Evolutionary conservation across 2,888 invertebrate genomes (phyloP).

Genomic region (Drosophila kuntzei): DNA sequence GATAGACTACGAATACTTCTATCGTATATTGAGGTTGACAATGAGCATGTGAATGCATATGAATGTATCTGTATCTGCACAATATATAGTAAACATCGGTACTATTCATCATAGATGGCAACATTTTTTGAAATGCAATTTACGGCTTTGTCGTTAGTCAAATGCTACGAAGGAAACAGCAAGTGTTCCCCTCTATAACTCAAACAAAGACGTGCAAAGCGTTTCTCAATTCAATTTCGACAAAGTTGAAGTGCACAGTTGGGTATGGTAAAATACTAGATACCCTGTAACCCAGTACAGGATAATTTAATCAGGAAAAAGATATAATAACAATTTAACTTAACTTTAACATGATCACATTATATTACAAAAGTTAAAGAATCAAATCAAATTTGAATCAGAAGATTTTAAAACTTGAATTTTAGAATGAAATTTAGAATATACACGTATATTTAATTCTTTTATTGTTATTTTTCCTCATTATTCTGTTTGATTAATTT

Average conservation of each 20-base stretch:
- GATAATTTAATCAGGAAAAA: no score
- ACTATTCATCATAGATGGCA: constrained; percentile 22
- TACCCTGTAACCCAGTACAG: constrained; percentile 1
- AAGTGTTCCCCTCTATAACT: constrained; percentile 5
- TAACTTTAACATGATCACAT: no score
- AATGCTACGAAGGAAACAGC: constrained; percentile 46
- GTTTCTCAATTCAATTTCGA: constrained; percentile 37
- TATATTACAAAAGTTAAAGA: no score
- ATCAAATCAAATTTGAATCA: no score
- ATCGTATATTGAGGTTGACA: constrained; percentile 5
- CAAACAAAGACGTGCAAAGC: constrained; percentile 32
- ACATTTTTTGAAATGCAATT: constrained; percentile 43
- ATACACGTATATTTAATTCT: no score
- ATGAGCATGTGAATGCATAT: constrained; percentile 1
- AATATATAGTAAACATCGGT: constrained; percentile 4
- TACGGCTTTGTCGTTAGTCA: constrained; percentile 59
- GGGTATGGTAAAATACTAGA: neutral
- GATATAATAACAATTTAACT: no score
- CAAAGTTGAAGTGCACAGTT: neutral
- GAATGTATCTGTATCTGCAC: neutral
- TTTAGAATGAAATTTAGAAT: no score
- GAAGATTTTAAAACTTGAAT: no score
- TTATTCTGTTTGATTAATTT: neutral
- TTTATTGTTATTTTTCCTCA: no score
- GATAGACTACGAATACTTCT: constrained; percentile 6